phyloP scores from a whole-genome alignment of 2,888 invertebrate species.

The Brachycybe producta region DNA sequence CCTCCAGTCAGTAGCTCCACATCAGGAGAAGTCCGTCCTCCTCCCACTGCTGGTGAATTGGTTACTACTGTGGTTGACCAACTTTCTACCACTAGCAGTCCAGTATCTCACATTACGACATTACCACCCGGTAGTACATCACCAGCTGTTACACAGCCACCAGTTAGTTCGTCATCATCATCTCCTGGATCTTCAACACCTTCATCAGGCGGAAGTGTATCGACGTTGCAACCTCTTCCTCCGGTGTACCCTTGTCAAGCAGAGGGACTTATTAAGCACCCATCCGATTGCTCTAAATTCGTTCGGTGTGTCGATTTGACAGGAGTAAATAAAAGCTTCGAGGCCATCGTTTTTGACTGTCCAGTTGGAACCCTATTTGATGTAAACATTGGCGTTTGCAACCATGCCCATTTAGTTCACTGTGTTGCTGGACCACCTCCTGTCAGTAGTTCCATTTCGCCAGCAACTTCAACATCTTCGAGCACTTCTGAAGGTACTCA shows the following conservation, averaged over 20 bases:
- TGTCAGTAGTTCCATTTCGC: too few species aligned
- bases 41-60: background rate
- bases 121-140: too few species aligned
- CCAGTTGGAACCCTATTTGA: background rate
- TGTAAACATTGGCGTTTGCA: constrained; percentile 1
- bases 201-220: background rate
- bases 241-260: background rate
- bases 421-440: background rate
- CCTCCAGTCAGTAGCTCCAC: background rate
- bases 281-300: constrained; percentile 2
- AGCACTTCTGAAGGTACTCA: too few species aligned
- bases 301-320: constrained; percentile 8
- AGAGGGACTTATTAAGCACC: constrained; percentile 2
- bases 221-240: background rate
- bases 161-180: too few species aligned
- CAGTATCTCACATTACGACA: too few species aligned
- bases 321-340: background rate
- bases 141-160: too few species aligned
- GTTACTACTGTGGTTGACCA: background rate
- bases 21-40: too few species aligned
- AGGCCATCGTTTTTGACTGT: constrained; percentile 1
- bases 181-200: background rate
- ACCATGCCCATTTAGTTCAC: background rate
- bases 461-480: too few species aligned
- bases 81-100: background rate